Base-by-base conservation (phyloP, 2,888 invertebrate species). In the Drosophila antonietae region DNA sequence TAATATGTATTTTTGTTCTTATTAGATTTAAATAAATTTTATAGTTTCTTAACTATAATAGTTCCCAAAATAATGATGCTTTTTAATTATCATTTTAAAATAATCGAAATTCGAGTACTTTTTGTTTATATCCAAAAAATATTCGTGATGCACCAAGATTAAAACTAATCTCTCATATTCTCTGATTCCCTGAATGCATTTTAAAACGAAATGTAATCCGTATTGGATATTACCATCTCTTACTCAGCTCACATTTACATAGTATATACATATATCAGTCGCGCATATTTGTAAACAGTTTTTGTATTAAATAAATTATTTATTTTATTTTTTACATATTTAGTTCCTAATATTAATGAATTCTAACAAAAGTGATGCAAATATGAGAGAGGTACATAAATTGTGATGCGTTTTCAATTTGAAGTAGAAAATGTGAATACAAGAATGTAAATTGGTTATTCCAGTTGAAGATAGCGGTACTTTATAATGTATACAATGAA, bases 221-320 rank as follows among this genome's bases (percentile, higher is more conserved):
- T 76, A 72, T 68, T 75, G 62, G 47, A 57, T 52, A 75, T 75
- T 75, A 76, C 77, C 67, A 41, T 39, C 20, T 53, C 49, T 35
- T 51, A 33, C 37, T n/a, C 43, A 66, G 46, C 49, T 58, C 41
- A 28, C 58, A 51, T 51, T 51, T 33, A 31, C 56, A 51, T 33
- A 51, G 43, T 47, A 33, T 43, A 43, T 55, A 46, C 49, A 51
- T 46, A 47, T 46, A 23, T 55, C 15, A 28, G 10, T 41, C 37
- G 51, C 47, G 47, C 7, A 6, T 49, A 55, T 69, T 52, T 52
- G 55, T 73, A 47, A 61, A 44, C 52, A 49, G 28, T 41, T 47
- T 56, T 41, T 49, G 23, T 52, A 43, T 49, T 39, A 31, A 28
- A 55, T 47, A 62, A 59, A 37, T 41, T 46, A 37, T 47, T 57